Conservation (phyloP, 2,888 invertebrate species). For the Synanthedon vespiformis region DNA sequence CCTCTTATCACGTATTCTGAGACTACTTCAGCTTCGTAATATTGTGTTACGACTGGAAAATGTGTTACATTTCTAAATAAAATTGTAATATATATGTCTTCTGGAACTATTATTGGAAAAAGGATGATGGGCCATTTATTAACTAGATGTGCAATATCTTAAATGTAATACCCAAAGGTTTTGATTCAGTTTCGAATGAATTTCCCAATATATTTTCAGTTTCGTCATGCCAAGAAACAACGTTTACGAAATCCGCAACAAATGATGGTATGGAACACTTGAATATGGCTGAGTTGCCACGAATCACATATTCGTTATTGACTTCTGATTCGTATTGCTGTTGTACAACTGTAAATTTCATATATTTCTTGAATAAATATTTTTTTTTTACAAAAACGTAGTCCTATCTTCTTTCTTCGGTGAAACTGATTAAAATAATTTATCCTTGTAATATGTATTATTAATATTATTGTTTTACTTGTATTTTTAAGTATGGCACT, state of each 20-base stretch:
- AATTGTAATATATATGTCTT: background rate
- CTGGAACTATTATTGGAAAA: constrained; percentile 2
- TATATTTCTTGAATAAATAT: no score
- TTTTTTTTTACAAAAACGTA: no score
- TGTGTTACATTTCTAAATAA: background rate
- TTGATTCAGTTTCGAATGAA: constrained; percentile 33
- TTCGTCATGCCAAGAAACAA: constrained; percentile 89
- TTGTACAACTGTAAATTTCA: constrained; percentile 78
- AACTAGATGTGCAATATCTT: constrained; percentile 1
- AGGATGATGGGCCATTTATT: background rate
- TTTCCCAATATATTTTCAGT: constrained; percentile 74
- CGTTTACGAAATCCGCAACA: constrained; percentile 91
- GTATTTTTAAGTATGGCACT: background rate
- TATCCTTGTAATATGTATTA: background rate
- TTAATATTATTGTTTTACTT: no score
- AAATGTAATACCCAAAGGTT: constrained; percentile 2
- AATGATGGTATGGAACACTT: constrained; percentile 94
- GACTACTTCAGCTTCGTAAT: constrained; percentile 89
- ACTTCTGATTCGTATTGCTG: constrained; percentile 93
- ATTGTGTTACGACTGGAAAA: constrained; percentile 86
- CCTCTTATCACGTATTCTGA: constrained; percentile 91
- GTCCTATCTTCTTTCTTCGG: no score
- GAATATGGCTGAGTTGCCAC: constrained; percentile 88
- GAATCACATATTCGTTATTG: constrained; percentile 91
- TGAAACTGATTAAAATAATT: background rate